Conservation (phyloP, 1,140 invertebrate genomes). For the Drosophila funebris region DNA sequence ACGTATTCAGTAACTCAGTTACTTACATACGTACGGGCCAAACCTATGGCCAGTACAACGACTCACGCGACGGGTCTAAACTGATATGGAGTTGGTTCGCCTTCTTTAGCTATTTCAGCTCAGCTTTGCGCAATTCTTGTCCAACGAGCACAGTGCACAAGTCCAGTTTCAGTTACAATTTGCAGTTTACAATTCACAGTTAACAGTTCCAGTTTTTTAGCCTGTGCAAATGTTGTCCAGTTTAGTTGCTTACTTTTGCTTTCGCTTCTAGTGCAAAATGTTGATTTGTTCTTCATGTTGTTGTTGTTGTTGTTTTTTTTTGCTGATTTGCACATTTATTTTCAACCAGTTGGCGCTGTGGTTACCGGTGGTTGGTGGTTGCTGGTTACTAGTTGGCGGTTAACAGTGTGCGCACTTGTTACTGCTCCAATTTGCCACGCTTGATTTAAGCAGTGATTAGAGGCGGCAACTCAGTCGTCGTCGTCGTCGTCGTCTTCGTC, state of each 20-base stretch:
- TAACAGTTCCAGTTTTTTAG: conserved; percentile 36
- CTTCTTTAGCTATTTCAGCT: conserved; percentile 64
- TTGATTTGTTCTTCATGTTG: too few species aligned
- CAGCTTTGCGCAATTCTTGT: conserved; percentile 68
- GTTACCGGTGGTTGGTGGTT: too few species aligned
- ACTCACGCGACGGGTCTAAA: conserved; percentile 13
- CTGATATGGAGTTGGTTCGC: conserved; percentile 52
- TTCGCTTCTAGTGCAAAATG: conserved; percentile 60
- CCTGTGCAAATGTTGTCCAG: conserved; percentile 32
- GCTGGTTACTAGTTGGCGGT: conserved; percentile 12
- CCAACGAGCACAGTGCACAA: conserved; percentile 48
- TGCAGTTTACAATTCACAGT: conserved; percentile 21
- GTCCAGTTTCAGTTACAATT: conserved; percentile 49
- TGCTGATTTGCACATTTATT: conserved; percentile 34
- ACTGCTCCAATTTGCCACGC: conserved; percentile 80
- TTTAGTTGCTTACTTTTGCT: conserved; percentile 61
- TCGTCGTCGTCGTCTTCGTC: conserved; percentile 41
- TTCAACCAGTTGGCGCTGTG: conserved; percentile 23
- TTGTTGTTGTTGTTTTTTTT: too few species aligned
- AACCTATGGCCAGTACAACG: conserved; percentile 1
- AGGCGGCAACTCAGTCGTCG: conserved; percentile 32
- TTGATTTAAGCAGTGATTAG: conserved; percentile 78
- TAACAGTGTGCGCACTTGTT: conserved; percentile 71
- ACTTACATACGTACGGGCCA: not conserved
- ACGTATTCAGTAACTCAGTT: not conserved